Evolutionary conservation across 2,888 invertebrate genomes (phyloP), one percentile per base, ranked within the genome.

Genomic region (Sphaeridia pumilis): DNA sequence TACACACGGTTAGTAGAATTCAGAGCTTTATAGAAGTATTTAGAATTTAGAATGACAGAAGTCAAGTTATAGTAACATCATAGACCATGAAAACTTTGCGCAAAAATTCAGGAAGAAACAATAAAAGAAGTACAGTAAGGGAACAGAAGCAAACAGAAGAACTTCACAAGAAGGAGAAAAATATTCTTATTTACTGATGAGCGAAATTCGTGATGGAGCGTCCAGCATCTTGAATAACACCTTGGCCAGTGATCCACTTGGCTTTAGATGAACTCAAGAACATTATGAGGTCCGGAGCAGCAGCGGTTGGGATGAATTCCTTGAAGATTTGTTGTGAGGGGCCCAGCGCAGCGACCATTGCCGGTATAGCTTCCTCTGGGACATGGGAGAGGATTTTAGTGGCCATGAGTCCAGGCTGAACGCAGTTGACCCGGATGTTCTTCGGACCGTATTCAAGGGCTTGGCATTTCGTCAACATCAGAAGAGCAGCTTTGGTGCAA

Each of bases 401-500:
- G 20, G 41, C n/a, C 52, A 52, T 52, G 14, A 46, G 22, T 4
- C 41, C 36, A 1, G 52, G 52, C 4, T 46, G 21, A 27, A 46
- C 25, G n/a, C 45, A 38, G 24, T 50, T 50, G 17, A 50, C 49
- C 2, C 49, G 49, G 25, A 50, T 42, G 10, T 50, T 44, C 17
- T 50, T 42, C 27, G 24, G 7, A 21, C 21, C 49, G 21, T 27
- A 50, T 24, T 50, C 49, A 22, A 48, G 7, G 2, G 52, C 52
- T 26, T 36, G 38, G 24, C 52, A 52, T 28, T 41, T 46, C 1
- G 52, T 52, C 25, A 52, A n/a, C 52, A 52, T 52, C 10, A 25
- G 38, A 5, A 46, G 1, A 2, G 52, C 52, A 26, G 52, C 52
- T 36, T 52, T 52, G 17, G 52, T 28, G 5, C 21, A 28, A n/a